These are phyloP conservation scores for Hylaeus anthracinus DNA, from an alignment of 1,140 invertebrate genomes.

Conservation along the genomic window DNA sequence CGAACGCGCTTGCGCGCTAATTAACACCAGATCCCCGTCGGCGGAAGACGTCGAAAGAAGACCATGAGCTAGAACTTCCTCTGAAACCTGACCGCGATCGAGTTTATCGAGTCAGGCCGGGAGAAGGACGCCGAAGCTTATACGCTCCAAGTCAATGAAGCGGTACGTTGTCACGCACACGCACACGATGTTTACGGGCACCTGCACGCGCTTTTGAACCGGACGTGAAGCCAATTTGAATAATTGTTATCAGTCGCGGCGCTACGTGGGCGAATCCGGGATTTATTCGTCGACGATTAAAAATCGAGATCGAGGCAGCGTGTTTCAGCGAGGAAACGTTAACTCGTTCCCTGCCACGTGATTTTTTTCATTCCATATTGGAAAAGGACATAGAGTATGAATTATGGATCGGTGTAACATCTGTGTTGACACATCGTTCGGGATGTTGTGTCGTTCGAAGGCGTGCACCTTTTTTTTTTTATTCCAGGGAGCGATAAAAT, in stretches of 20 bases:
- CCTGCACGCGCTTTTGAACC: conserved; percentile 15
- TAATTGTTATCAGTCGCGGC: conserved; percentile 23
- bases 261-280: conserved; percentile 10
- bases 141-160: not conserved
- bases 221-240: conserved; percentile 20
- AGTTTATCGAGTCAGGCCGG: conserved; percentile 3
- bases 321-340: not conserved
- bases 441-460: too few species aligned
- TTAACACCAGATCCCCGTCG: not conserved
- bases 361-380: too few species aligned
- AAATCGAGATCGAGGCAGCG: not conserved
- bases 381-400: too few species aligned
- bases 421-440: too few species aligned
- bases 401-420: too few species aligned
- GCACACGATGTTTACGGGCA: conserved; percentile 8
- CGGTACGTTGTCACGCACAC: not conserved
- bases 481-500: too few species aligned
- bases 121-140: not conserved
- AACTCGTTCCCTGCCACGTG: not conserved
- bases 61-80: not conserved
- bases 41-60: too few species aligned
- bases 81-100: not conserved
- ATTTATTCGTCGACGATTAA: conserved; percentile 15
- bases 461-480: too few species aligned
- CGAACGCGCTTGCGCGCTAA: not conserved